A percentile compares a stretch with the other conserved stretches of the same genome.
phyloP scores from a whole-genome alignment of 2,113 vertebrate species.

The Chelonoidis abingdonii region DNA sequence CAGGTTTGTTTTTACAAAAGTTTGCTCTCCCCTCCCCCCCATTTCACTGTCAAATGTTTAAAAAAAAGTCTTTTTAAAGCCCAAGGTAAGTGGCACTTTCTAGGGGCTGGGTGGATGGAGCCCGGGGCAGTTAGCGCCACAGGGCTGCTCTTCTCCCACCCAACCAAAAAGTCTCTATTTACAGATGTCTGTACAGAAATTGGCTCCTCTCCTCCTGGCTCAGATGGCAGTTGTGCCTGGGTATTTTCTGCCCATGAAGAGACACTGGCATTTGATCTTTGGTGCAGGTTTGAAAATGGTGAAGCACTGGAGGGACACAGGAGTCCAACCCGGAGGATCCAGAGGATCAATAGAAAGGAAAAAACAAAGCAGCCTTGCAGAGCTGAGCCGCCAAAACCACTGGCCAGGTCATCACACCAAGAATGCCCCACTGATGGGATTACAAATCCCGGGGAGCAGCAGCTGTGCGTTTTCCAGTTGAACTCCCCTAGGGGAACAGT shows the following conservation, averaged over 20 bases:
- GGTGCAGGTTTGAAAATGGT: constrained; percentile 75
- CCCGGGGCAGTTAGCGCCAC: neutral
- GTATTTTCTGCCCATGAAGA: neutral
- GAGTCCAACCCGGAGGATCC: neutral
- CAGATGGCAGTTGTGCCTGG: constrained; percentile 3
- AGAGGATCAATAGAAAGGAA: neutral
- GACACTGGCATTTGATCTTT: constrained; percentile 79
- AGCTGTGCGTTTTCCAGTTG: neutral
- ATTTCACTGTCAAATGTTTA: constrained; percentile 43
- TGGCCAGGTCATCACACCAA: neutral
- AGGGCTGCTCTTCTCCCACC: accelerated
- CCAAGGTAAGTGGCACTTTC: constrained; percentile 62
- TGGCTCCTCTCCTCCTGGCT: neutral
- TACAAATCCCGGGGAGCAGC: accelerated
- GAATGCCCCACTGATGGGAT: neutral
- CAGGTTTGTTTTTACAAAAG: constrained; percentile 70
- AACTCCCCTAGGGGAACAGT: accelerated
- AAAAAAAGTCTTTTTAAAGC: constrained; percentile 28
- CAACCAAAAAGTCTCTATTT: constrained; percentile 26
- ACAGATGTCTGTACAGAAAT: constrained; percentile 45
- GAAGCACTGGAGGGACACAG: neutral
- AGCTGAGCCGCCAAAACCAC: neutral
- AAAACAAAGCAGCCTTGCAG: neutral
- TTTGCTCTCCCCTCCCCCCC: constrained; percentile 9
- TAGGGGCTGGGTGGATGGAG: neutral